A percentile compares a stretch with the other conserved stretches of the same genome.
Conservation (phyloP, 2,888 invertebrate genomes). For the Neelides folsomi region DNA sequence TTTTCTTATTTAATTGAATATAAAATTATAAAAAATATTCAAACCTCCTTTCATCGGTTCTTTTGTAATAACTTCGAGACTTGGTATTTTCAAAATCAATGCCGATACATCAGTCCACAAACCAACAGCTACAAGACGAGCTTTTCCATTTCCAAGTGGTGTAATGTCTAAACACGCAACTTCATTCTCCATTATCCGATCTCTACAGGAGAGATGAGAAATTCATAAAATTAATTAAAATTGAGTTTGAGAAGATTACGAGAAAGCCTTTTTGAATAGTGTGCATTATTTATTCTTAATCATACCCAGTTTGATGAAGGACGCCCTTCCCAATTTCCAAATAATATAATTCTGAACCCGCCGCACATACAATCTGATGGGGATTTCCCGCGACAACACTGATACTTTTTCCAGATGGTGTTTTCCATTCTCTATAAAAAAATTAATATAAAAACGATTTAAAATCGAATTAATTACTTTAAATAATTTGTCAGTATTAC, state of each 20-base stretch:
- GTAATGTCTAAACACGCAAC: constrained; percentile 92
- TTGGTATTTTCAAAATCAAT: constrained; percentile 66
- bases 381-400: constrained; percentile 76
- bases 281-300: too few relatives aligned
- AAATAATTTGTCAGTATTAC: constrained; percentile 15
- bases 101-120: constrained; percentile 96
- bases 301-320: constrained; percentile 48
- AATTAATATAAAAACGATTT: neutral
- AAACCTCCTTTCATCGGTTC: constrained; percentile 75
- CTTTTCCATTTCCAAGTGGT: constrained; percentile 53
- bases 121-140: constrained; percentile 74
- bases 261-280: too few relatives aligned
- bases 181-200: constrained; percentile 73
- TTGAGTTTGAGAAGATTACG: too few relatives aligned
- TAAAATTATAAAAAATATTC: neutral
- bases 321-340: constrained; percentile 55
- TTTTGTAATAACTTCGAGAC: constrained; percentile 63
- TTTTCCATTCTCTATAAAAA: constrained; percentile 52
- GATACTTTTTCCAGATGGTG: constrained; percentile 55
- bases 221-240: too few relatives aligned
- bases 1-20: neutral
- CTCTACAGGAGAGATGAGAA: too few relatives aligned
- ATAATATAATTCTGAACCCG: constrained; percentile 74
- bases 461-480: neutral
- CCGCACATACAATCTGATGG: constrained; percentile 71